Evolutionary conservation across 1,140 invertebrate species (phyloP).

Genomic region (Vanessa tameamea): DNA sequence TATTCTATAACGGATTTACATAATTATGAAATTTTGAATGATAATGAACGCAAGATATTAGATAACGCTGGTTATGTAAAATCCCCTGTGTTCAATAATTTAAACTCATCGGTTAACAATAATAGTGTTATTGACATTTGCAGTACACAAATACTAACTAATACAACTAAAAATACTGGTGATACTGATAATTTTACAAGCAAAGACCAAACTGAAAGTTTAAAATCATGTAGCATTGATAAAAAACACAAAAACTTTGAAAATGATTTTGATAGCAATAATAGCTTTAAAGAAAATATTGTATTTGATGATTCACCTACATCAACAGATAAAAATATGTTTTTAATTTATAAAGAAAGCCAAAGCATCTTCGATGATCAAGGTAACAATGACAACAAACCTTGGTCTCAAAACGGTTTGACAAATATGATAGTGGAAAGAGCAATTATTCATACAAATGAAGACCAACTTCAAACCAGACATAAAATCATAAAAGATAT

Average conservation of each 20-base stretch:
- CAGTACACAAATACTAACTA: slow-evolving; percentile 18
- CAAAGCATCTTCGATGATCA: slow-evolving; percentile 39
- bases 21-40: neutral
- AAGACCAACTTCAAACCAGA: slow-evolving; percentile 3
- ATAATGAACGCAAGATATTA: neutral
- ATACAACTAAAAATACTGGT: slow-evolving; percentile 9
- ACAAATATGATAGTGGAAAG: slow-evolving; percentile 18
- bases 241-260: slow-evolving; percentile 6
- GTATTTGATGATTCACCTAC: slow-evolving; percentile 29
- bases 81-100: neutral
- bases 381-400: slow-evolving; percentile 29
- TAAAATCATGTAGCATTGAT: slow-evolving; percentile 1
- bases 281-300: slow-evolving; percentile 7
- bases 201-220: neutral
- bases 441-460: slow-evolving; percentile 14
- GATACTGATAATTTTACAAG: slow-evolving; percentile 7
- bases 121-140: slow-evolving; percentile 34
- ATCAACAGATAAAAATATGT: slow-evolving; percentile 57
- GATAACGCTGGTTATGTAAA: neutral
- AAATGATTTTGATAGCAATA: slow-evolving; percentile 5
- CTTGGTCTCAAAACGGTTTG: slow-evolving; percentile 27
- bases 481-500: slow-evolving; percentile 8
- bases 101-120: slow-evolving; percentile 1
- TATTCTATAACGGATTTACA: slow-evolving; percentile 50
- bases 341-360: slow-evolving; percentile 62